Evolutionary conservation across 1,140 invertebrate genomes (phyloP).

Genomic region (Nautilus pompilius): DNA sequence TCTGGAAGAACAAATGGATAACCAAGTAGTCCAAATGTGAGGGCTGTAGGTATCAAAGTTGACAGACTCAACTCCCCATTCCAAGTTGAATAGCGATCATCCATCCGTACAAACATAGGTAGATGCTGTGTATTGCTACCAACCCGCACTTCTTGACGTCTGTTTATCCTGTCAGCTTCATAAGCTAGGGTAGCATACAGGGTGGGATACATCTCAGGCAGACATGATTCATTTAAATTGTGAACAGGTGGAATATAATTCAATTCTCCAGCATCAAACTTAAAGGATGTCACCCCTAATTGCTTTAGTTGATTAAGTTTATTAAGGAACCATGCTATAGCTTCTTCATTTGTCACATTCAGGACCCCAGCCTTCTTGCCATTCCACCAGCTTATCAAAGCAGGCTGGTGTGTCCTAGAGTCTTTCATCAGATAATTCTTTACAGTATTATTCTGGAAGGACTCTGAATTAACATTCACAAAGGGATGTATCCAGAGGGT

Average conservation of each 20-base stretch:
- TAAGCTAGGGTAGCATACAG: slow-evolving; percentile 15
- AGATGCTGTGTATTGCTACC: slow-evolving; percentile 74
- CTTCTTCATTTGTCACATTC: slow-evolving; percentile 63
- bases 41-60: slow-evolving; percentile 70
- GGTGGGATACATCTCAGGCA: slow-evolving; percentile 10
- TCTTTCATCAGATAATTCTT: slow-evolving; percentile 27
- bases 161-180: slow-evolving; percentile 11
- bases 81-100: slow-evolving; percentile 82
- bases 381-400: slow-evolving; percentile 30
- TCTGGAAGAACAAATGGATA: slow-evolving; percentile 84
- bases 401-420: slow-evolving; percentile 14
- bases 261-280: slow-evolving; percentile 81
- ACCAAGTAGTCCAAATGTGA: slow-evolving; percentile 82
- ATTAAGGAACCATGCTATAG: slow-evolving; percentile 69
- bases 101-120: slow-evolving; percentile 79
- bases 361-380: slow-evolving; percentile 45
- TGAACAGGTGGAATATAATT: slow-evolving; percentile 17
- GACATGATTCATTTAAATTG: slow-evolving; percentile 27
- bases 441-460: slow-evolving; percentile 12
- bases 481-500: slow-evolving; percentile 88
- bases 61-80: slow-evolving; percentile 68
- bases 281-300: slow-evolving; percentile 69
- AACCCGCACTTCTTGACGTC: slow-evolving; percentile 62
- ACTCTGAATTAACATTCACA: slow-evolving; percentile 39
- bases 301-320: slow-evolving; percentile 63